Conservation (phyloP, 2,888 invertebrate genomes). For the Hirtodrosophila trivittata region DNA sequence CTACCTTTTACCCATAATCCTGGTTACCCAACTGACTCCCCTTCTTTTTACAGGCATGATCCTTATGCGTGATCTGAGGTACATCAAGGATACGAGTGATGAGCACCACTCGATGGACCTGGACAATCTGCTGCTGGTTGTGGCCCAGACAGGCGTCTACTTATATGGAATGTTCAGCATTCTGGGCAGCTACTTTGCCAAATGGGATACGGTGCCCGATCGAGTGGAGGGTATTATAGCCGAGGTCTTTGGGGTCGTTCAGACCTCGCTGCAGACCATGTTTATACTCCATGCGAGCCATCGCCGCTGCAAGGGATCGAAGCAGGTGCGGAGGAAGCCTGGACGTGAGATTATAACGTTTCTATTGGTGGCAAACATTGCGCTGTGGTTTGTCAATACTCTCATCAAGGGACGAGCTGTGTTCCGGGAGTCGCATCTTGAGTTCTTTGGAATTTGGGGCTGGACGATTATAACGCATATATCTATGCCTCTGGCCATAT, state of each 20-base stretch:
- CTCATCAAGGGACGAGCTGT: conserved; percentile 93
- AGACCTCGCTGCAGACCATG: conserved; percentile 91
- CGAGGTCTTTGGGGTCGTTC: conserved; percentile 89
- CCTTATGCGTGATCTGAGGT: conserved; percentile 88
- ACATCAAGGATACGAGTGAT: conserved; percentile 84
- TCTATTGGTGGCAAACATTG: conserved; percentile 91
- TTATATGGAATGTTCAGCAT: conserved; percentile 94
- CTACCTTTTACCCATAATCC: no score
- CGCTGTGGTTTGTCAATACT: conserved; percentile 94
- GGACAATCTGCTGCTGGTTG: conserved; percentile 92
- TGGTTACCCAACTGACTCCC: no score
- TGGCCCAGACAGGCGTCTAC: conserved; percentile 95
- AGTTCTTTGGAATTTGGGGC: conserved; percentile 94
- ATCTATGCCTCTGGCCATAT: conserved; percentile 94
- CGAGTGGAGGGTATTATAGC: conserved; percentile 88
- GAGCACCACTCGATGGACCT: conserved; percentile 85
- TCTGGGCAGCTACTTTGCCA: conserved; percentile 86
- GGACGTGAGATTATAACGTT: conserved; percentile 94
- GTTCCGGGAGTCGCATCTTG: conserved; percentile 91
- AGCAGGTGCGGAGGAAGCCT: conserved; percentile 90
- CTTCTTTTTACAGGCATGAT: conserved; percentile 84
- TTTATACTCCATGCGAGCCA: conserved; percentile 91
- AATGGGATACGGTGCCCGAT: conserved; percentile 83
- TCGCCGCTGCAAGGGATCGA: conserved; percentile 89
- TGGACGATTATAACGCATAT: conserved; percentile 96